These are phyloP conservation scores for Cheilosia scutellata DNA, from an alignment of 2,888 invertebrate genomes.

Conservation along the genomic window DNA sequence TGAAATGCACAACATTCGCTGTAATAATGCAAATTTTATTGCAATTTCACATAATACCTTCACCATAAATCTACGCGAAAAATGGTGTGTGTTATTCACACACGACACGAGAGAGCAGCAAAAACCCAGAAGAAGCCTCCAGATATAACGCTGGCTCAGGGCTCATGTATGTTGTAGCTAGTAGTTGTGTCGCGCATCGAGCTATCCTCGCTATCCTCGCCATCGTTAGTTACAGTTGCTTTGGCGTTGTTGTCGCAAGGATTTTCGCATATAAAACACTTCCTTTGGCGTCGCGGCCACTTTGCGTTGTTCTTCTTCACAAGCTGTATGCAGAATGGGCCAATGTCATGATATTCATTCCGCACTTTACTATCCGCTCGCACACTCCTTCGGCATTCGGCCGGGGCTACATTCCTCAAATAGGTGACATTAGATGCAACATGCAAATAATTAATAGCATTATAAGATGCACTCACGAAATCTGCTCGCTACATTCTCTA, in stretches of 20 bases:
- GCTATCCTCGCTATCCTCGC: slow-evolving; percentile 43
- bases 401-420: slow-evolving; percentile 71
- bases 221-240: slow-evolving; percentile 49
- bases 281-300: slow-evolving; percentile 60
- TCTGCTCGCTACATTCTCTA: slow-evolving; percentile 80
- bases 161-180: slow-evolving; percentile 6
- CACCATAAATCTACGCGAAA: slow-evolving; percentile 73
- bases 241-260: slow-evolving; percentile 68
- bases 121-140: slow-evolving; percentile 17
- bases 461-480: slow-evolving; percentile 84
- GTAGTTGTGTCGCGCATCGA: slow-evolving; percentile 35
- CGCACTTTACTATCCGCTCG: slow-evolving; percentile 19
- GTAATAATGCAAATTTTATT: slow-evolving; percentile 76
- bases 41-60: slow-evolving; percentile 73
- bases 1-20: slow-evolving; percentile 74
- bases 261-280: slow-evolving; percentile 72
- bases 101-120: slow-evolving; percentile 69
- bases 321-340: slow-evolving; percentile 45
- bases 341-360: slow-evolving; percentile 71
- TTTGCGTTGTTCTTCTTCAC: slow-evolving; percentile 23
- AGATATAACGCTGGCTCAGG: slow-evolving; percentile 32
- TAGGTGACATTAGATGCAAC: slow-evolving; percentile 83
- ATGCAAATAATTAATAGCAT: slow-evolving; percentile 84
- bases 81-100: slow-evolving; percentile 75
- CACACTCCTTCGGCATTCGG: slow-evolving; percentile 52